Evolutionary conservation across 1,140 invertebrate species (phyloP), one percentile per base, ranked within the genome.

Genomic region (Drosophila arizonae): DNA sequence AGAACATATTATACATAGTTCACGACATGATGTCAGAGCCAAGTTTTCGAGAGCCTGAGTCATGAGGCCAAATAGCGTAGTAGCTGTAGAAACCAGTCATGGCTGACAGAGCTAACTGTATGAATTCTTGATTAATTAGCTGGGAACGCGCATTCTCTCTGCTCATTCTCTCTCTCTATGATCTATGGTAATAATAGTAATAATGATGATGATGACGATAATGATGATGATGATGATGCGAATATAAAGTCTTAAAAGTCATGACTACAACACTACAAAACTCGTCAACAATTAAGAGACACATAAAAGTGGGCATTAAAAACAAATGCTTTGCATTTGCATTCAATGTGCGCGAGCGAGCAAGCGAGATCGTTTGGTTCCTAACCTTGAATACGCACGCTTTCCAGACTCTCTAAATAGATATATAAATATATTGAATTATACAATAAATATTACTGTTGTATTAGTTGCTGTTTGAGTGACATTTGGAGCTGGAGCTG

Each of bases 91-190:
- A 52, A 51, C 65, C 50, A 51, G 65, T 68, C 57, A 62, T 28
- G 66, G 39, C 39, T 54, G 58, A 68, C 36, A 39, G 51, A 69
- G 57, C 56, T 60, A 66, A 66, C 46, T 45, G 46, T 39, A 33
- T 33, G 51, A 46, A 54, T 60, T 64, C 70, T 81, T 72, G 78
- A 85, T 87, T 85, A 85, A 85, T 87, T 87, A 85, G 81, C 75
- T 85, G 82, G 78, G 81, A 85, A 81, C 72, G 50, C 24, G 69
- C 58, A 56, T 56, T 76, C 62, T 39, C 58, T 56, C n/a, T 28
- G 10, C 15, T 17, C 11, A n/a, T 50, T 21, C 41, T 71, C 33
- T 65, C 43, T 39, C 15, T 46, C 54, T 58, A 10, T 24, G 21
- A 24, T 50, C 6, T 11, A 56, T 56, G 15, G 6, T 26, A 24